Base-by-base conservation (phyloP, 2,797 vertebrate genomes). In the Phataginus tricuspis region DNA sequence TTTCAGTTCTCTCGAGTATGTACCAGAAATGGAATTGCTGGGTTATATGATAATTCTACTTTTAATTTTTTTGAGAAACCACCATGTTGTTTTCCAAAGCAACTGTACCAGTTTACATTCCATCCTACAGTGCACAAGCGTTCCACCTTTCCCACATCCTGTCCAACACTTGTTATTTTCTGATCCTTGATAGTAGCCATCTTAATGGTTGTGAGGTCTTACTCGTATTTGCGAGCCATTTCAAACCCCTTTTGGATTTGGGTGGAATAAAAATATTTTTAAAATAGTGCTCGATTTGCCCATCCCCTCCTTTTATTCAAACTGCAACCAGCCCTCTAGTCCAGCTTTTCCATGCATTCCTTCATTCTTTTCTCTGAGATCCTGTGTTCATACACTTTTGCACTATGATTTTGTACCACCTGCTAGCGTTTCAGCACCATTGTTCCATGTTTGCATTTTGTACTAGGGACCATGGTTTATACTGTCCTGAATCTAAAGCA, bases 171-270 rank as follows among this genome's bases (percentile, higher is more conserved):
- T 80, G 5, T 39, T 86, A 23, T 39, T 75, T 18, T 53, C 31
- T 53, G 45, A 45, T 75, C 75, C 14, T 34, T 71, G 34, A 55
- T 51, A 83, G 34, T 37, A 75, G 51, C 16, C 12, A 25, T 92
- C 15, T 42, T 91, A 82, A 83, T 53, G 8, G 18, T 4, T 12
- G 19, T 51, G 59, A 39, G 29, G 39, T 61, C 82, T 87, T n/a
- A 27, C n/a, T 53, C 16, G 61, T 63, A 92, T 86, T 94, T 92
- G 29, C 45, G 74, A 92, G 77, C 10, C 42, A 87, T 72, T 95
- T 96, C 34, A 89, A 90, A 94, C 49, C 7, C 15, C 18, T 31
- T 87, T 91, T 79, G 29, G 18, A 71, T 68, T 27, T 72, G 86
- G 25, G 25, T 71, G 15, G 51, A 88, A 86, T 80, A 86, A 83